Conservation (phyloP, 2,113 vertebrate genomes). For the Rafetus swinhoei region DNA sequence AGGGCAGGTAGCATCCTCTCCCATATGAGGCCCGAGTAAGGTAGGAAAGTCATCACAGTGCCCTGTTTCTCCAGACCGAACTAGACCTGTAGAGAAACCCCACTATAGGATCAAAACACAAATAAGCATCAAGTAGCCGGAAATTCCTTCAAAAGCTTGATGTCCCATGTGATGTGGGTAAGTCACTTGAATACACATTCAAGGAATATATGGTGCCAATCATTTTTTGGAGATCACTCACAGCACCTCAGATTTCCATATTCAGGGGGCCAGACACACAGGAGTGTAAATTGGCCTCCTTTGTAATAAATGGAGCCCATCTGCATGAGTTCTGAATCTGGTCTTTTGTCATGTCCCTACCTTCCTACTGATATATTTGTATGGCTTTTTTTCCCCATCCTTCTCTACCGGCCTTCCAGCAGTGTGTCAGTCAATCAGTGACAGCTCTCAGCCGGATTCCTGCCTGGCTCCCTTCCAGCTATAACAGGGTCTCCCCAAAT, state of each 20-base stretch:
- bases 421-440: background rate
- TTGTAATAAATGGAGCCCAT: background rate
- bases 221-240: background rate
- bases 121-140: background rate
- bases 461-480: background rate
- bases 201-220: background rate
- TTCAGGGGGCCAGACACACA: background rate
- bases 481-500: background rate
- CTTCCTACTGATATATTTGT: background rate
- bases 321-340: background rate
- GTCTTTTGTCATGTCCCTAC: background rate
- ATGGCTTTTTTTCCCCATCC: background rate
- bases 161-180: background rate
- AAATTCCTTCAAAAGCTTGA: background rate
- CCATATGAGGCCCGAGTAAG: fast-evolving
- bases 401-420: background rate
- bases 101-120: background rate
- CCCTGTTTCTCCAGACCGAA: background rate
- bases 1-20: background rate
- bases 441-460: background rate
- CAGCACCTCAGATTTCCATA: background rate
- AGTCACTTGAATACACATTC: background rate
- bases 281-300: background rate
- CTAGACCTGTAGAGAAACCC: background rate
- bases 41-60: background rate